Evolutionary conservation across 2,888 invertebrate genomes (phyloP).

Genomic region (Machimus rusticus): DNA sequence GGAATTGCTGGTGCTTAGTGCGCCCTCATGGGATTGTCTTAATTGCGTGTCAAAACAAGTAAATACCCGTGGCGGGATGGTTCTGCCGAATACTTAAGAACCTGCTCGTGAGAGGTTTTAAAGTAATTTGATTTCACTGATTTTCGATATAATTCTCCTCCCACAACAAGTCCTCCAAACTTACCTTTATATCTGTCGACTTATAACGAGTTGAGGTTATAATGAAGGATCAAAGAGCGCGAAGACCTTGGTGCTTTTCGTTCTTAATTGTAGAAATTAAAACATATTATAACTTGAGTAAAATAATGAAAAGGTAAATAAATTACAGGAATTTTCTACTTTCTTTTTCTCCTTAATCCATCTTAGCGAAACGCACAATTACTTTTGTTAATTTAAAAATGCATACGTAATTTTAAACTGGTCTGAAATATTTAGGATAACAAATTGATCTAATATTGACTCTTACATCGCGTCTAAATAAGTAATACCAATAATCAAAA

Average conservation of each 20-base stretch:
- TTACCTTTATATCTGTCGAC: not conserved
- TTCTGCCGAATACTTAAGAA: not conserved
- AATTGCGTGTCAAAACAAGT: constrained; percentile 22
- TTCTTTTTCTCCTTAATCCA: no score
- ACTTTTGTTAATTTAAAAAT: no score
- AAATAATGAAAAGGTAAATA: no score
- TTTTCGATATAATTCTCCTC: not conserved
- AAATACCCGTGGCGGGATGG: not conserved
- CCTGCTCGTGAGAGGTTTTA: not conserved
- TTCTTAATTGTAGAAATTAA: not conserved
- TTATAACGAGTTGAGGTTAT: not conserved
- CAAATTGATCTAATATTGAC: no score
- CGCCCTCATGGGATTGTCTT: not conserved
- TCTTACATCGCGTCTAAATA: no score
- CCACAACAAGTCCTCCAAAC: not conserved
- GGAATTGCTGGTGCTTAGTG: not conserved
- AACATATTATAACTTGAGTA: no score
- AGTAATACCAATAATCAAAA: no score
- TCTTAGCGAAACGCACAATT: no score
- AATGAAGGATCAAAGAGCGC: not conserved
- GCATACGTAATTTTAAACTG: no score
- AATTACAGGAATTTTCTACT: no score
- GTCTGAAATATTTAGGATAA: no score
- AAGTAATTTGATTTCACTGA: not conserved
- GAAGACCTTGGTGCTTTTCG: not conserved